A percentile compares a stretch with the other conserved stretches of the same genome.
phyloP scores from a whole-genome alignment of 2,888 invertebrate genomes.

The Dione juno region DNA sequence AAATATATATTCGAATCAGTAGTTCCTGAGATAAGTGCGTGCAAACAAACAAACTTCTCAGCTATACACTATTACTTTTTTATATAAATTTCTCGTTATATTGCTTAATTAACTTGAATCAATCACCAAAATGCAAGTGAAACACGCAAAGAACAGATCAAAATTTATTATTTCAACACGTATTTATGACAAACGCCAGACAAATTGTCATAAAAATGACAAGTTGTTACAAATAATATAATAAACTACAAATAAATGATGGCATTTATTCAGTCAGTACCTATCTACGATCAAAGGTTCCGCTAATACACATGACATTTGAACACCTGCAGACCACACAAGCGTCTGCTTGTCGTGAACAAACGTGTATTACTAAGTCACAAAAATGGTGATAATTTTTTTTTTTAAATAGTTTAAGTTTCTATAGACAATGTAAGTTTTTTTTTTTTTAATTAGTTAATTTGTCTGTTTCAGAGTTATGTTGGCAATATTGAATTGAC shows the following conservation, averaged over 20 bases:
- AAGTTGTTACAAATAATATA: constrained; percentile 20
- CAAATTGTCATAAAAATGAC: constrained; percentile 23
- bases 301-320: constrained; percentile 38
- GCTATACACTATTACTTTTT: too few species aligned
- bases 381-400: background rate
- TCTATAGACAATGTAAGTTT: too few species aligned
- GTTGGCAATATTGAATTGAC: too few species aligned
- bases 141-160: background rate
- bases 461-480: too few species aligned
- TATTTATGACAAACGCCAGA: background rate
- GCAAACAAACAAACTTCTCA: too few species aligned
- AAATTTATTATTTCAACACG: background rate
- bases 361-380: background rate
- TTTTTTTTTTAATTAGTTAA: too few species aligned
- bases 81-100: too few species aligned
- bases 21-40: too few species aligned
- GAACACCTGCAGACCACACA: constrained; percentile 42
- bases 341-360: background rate
- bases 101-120: background rate
- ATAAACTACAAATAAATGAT: too few species aligned
- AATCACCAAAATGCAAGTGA: background rate
- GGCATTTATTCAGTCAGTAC: constrained; percentile 27
- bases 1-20: too few species aligned
- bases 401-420: too few species aligned
- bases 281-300: constrained; percentile 30